Percentiles rank a stretch among this genome's conserved stretches.
Evolutionary conservation across 2,888 invertebrate species (phyloP).

Genomic region (Melieria crassipennis): DNA sequence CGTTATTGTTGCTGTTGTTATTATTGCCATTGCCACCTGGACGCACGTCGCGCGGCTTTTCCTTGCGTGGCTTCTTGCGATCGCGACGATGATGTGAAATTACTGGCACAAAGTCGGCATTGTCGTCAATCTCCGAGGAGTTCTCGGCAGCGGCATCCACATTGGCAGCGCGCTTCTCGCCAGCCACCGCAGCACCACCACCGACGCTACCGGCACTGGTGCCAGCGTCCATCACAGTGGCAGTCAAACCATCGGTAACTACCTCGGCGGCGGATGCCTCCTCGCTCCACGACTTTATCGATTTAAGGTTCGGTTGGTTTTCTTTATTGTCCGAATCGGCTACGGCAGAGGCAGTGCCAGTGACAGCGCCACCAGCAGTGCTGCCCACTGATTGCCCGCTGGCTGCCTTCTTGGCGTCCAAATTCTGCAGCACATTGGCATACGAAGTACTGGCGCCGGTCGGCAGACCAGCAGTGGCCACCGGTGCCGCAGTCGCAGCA

Average conservation of each 20-base stretch:
- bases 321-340: slow-evolving; percentile 52
- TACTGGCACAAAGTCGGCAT: slow-evolving; percentile 64
- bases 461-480: slow-evolving; percentile 67
- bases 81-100: slow-evolving; percentile 64
- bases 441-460: slow-evolving; percentile 72
- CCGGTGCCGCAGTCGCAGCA: slow-evolving; percentile 69
- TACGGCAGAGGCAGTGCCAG: slow-evolving; percentile 23
- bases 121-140: slow-evolving; percentile 63
- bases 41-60: slow-evolving; percentile 53
- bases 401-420: slow-evolving; percentile 48
- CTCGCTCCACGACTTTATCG: slow-evolving; percentile 62
- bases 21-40: slow-evolving; percentile 36
- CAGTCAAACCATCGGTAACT: slow-evolving; percentile 20
- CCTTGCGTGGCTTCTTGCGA: slow-evolving; percentile 63
- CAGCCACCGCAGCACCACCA: slow-evolving; percentile 48
- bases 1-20: slow-evolving; percentile 39
- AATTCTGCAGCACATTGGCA: slow-evolving; percentile 73
- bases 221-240: not conserved
- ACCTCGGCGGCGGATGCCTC: slow-evolving; percentile 54
- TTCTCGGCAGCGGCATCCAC: slow-evolving; percentile 61
- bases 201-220: slow-evolving; percentile 1
- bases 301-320: slow-evolving; percentile 58
- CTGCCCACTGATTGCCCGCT: not conserved
- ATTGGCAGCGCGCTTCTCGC: slow-evolving; percentile 63
- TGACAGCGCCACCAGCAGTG: slow-evolving; percentile 22